A percentile compares a stretch with the other conserved stretches of the same genome.
phyloP scores from a whole-genome alignment of 2,888 invertebrate species.

The Oscheius sp. region DNA sequence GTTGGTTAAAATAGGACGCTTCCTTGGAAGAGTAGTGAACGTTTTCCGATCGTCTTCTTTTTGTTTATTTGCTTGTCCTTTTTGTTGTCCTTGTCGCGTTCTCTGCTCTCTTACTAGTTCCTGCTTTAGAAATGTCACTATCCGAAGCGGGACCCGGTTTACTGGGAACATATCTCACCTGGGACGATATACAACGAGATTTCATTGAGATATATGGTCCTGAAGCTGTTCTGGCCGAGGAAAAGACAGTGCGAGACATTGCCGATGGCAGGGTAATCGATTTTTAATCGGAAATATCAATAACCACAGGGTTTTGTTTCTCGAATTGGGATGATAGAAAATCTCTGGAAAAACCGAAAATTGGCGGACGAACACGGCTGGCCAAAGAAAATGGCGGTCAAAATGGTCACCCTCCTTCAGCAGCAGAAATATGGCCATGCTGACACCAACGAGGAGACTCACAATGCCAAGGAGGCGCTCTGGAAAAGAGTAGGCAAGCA shows the following conservation, averaged over 20 bases:
- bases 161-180: constrained; percentile 21
- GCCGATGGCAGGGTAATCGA: constrained; percentile 20
- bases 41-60: background rate
- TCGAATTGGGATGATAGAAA: constrained; percentile 9
- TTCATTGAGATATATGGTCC: constrained; percentile 12
- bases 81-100: too few relatives aligned
- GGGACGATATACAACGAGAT: constrained; percentile 23
- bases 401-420: constrained; percentile 26
- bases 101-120: background rate
- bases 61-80: constrained; percentile 1
- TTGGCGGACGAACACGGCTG: background rate
- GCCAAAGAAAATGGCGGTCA: constrained; percentile 17
- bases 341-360: constrained; percentile 7
- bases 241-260: constrained; percentile 7
- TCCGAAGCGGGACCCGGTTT: constrained; percentile 5
- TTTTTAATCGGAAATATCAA: background rate
- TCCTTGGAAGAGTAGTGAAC: background rate
- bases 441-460: background rate
- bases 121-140: constrained; percentile 17
- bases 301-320: constrained; percentile 22
- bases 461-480: background rate
- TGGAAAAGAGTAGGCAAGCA: constrained; percentile 2
- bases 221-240: background rate
- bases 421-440: constrained; percentile 17
- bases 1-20: background rate